Base-by-base conservation (phyloP, 2,797 vertebrate species). In the Denticeps clupeoides region DNA sequence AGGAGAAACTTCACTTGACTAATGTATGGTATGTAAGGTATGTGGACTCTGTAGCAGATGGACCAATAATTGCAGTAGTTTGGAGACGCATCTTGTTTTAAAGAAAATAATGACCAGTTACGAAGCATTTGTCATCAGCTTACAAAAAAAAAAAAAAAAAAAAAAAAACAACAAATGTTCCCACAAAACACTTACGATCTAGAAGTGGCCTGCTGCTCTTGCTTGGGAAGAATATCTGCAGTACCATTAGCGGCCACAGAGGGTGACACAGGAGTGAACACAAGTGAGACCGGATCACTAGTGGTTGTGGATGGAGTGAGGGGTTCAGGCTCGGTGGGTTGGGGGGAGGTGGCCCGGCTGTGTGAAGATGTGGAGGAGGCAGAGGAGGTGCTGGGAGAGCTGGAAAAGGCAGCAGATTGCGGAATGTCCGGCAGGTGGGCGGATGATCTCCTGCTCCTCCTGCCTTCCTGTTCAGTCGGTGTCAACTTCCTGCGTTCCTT, bases 401-500 rank as follows among this genome's bases (percentile, higher is more conserved):
- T 0, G 5, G 27, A 31, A 1, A 65, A 56, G 38, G 49, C 31
- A 7, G 64, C 23, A 21, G 58, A 15, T 1, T 55, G 13, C 10
- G 53, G 19, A 13, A 54, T 24, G 41, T 82, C 77, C 0, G 67
- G 47, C 22, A 73, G 47, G 48, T 58, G 75, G 16, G 56, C 63
- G 2, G 80, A 79, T 0, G 64, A 44, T 11, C 79, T 67, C 2
- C 80, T 72, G 15, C 56, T 76, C 65, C 51, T 77, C 0, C 78
- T 59, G 3, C 61, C 75, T 5, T 87, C 84, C 49, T 77, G 79
- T 1, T 79, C 76, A 1, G 49, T 24, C 3, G 62, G 25, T 0
- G 72, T 46, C 16, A 55, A 53, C 50, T 82, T 87, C n/a, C 84
- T 65, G 1, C 84, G 56, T 13, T 86, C 83, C 44, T 77, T 85